A percentile compares a stretch with the other conserved stretches of the same genome.
Evolutionary conservation across 2,888 invertebrate species (phyloP).

Genomic region (Pegoplata infirma): DNA sequence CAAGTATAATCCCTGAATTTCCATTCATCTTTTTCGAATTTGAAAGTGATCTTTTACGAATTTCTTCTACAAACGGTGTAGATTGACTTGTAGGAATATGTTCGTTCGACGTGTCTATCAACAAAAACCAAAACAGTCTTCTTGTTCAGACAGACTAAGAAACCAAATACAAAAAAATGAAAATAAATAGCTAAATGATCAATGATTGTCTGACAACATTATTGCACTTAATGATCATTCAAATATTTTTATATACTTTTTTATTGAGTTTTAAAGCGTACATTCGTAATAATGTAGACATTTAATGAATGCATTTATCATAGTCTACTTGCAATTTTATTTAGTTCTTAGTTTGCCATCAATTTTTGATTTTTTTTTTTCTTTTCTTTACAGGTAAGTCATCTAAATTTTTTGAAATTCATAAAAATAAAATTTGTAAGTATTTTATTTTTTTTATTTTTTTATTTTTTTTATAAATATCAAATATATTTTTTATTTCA

Average conservation of each 20-base stretch:
- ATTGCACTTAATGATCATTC: conserved; percentile 55
- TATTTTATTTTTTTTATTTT: too few relatives aligned
- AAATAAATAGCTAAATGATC: conserved; percentile 42
- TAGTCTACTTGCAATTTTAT: background rate
- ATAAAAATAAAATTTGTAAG: background rate
- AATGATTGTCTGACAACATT: conserved; percentile 55
- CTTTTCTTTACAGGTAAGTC: conserved; percentile 14
- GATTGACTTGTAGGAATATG: too few relatives aligned
- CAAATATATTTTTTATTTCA: too few relatives aligned
- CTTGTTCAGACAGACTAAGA: conserved; percentile 10
- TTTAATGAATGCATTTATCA: background rate
- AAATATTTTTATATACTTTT: conserved; percentile 24
- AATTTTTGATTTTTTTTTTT: background rate
- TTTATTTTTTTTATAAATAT: too few relatives aligned
- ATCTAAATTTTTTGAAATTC: background rate
- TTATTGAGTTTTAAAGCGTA: conserved; percentile 5
- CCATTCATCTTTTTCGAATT: too few relatives aligned
- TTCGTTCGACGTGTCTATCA: conserved; percentile 43
- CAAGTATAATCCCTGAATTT: too few relatives aligned
- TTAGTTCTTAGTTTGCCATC: background rate
- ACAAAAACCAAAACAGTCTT: conserved; percentile 31
- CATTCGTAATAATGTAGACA: too few relatives aligned
- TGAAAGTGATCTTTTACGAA: too few relatives aligned
- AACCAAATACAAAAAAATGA: conserved; percentile 1
- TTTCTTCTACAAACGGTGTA: too few relatives aligned